Conservation (phyloP, 1,140 invertebrate species). For the Lepidurus apus region DNA sequence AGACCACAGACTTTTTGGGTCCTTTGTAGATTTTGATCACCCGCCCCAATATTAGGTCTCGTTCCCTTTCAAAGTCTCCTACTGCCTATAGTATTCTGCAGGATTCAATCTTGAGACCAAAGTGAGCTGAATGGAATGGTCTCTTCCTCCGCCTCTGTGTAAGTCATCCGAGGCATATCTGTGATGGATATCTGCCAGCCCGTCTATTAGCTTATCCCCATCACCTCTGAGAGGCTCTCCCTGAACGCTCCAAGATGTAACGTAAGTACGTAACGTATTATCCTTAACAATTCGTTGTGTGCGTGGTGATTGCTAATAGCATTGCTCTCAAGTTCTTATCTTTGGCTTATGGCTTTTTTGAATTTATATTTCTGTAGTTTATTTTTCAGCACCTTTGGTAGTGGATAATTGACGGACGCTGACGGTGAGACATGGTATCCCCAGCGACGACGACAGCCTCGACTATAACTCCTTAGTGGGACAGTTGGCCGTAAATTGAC, state of each 20-base stretch:
- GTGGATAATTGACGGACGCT: neutral
- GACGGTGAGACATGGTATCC: conserved; percentile 7
- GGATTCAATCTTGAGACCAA: neutral
- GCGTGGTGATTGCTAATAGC: too few relatives aligned
- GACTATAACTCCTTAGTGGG: conserved; percentile 6
- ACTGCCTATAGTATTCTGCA: neutral
- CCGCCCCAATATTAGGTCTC: conserved; percentile 15
- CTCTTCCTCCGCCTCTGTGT: neutral
- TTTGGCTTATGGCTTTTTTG: neutral
- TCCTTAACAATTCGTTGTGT: too few relatives aligned
- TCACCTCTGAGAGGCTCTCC: neutral
- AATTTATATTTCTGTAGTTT: neutral
- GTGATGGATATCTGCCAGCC: neutral
- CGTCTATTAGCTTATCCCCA: neutral
- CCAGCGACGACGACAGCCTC: neutral
- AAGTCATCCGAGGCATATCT: neutral
- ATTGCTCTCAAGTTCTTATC: neutral
- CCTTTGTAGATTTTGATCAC: conserved; percentile 11
- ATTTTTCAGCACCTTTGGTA: neutral
- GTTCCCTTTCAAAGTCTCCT: conserved; percentile 10
- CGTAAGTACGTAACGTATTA: too few relatives aligned
- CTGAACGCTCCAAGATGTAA: too few relatives aligned
- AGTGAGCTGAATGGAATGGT: neutral
- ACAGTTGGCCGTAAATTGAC: conserved; percentile 12
- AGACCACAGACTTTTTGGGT: neutral